Conservation (phyloP, 2,113 vertebrate species). For the Nesogale talazaci region DNA sequence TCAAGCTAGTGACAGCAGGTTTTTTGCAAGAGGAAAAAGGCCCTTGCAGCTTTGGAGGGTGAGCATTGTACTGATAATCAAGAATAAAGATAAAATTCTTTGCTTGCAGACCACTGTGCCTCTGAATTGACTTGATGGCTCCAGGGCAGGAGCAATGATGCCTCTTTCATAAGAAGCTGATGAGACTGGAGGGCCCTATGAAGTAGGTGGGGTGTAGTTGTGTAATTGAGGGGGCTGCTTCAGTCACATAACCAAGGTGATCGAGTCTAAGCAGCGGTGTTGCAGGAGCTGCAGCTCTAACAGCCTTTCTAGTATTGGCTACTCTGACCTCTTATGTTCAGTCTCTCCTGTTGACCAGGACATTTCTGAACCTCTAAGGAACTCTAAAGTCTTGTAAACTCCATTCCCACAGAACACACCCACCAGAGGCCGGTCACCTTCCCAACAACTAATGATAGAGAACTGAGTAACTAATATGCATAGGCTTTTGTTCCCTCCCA, state of each 20-base stretch:
- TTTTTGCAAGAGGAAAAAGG: background rate
- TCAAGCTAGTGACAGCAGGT: background rate
- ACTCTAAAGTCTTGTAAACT: background rate
- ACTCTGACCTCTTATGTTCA: background rate
- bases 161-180: background rate
- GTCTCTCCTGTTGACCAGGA: background rate
- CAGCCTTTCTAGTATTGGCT: background rate
- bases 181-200: background rate
- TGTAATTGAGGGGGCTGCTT: background rate
- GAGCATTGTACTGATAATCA: too few relatives aligned
- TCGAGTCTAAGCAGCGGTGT: background rate
- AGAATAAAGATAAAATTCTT: too few relatives aligned
- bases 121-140: too few relatives aligned
- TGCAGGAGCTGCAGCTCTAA: background rate
- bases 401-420: background rate
- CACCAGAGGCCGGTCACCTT: background rate
- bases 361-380: background rate
- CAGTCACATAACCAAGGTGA: background rate
- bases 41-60: too few relatives aligned
- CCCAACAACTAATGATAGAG: constrained; percentile 23
- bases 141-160: background rate
- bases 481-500: background rate
- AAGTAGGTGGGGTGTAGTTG: background rate
- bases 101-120: too few relatives aligned
- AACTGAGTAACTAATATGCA: background rate